These are phyloP conservation scores for Agrypnia vestita DNA, from an alignment of 1,140 invertebrate species.

Conservation along the genomic window DNA sequence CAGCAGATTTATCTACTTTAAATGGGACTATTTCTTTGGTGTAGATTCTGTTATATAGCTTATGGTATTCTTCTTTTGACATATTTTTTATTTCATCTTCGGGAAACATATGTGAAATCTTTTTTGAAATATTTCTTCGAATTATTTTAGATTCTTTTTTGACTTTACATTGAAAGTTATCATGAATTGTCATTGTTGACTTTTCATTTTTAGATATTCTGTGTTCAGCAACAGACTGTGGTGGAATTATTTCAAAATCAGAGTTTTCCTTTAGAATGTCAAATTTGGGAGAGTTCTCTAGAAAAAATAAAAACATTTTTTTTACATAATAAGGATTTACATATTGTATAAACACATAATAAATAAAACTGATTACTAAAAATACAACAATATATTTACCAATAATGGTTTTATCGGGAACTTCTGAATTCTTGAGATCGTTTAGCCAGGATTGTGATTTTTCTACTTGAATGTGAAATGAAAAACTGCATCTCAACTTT, in stretches of 20 bases:
- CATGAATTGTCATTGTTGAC: not conserved
- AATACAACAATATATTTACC: too few relatives aligned
- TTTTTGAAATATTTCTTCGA: slow-evolving; percentile 27
- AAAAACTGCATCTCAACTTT: slow-evolving; percentile 15
- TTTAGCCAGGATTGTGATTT: slow-evolving; percentile 25
- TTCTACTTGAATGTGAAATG: slow-evolving; percentile 30
- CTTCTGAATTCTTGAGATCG: not conserved
- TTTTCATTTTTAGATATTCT: not conserved
- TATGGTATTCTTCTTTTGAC: slow-evolving; percentile 29
- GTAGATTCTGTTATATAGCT: slow-evolving; percentile 26
- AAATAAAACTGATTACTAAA: too few relatives aligned
- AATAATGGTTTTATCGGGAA: too few relatives aligned
- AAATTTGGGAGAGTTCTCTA: not conserved
- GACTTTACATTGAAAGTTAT: not conserved
- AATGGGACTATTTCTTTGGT: slow-evolving; percentile 33
- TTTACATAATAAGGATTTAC: too few relatives aligned
- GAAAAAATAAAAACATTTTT: too few relatives aligned
- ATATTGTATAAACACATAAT: too few relatives aligned
- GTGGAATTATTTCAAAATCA: not conserved
- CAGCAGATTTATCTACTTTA: slow-evolving; percentile 52
- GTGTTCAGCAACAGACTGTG: not conserved
- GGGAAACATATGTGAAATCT: slow-evolving; percentile 11
- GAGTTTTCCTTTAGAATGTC: slow-evolving; percentile 4
- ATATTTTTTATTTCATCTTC: slow-evolving; percentile 18
- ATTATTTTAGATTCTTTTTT: slow-evolving; percentile 22